Conservation (phyloP, 2,888 invertebrate species). For the Phortica magna region DNA sequence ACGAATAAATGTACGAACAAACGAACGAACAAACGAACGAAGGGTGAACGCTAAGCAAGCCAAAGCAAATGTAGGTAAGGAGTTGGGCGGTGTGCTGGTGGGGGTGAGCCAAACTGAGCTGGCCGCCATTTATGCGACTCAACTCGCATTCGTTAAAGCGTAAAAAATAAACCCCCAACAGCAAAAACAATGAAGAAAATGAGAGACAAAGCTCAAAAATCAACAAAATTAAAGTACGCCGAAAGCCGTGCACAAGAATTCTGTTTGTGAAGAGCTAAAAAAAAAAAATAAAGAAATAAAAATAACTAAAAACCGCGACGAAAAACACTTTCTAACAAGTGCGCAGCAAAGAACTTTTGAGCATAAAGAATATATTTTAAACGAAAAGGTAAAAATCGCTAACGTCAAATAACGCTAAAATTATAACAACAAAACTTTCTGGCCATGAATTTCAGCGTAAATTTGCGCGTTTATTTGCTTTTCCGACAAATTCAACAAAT, state of each 20-base stretch:
- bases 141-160: slow-evolving; percentile 71
- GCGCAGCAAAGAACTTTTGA: neutral
- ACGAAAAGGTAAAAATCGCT: neutral
- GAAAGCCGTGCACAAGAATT: slow-evolving; percentile 41
- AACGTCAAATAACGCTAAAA: neutral
- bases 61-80: neutral
- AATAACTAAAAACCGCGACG: neutral
- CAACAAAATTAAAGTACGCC: slow-evolving; percentile 66
- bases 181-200: slow-evolving; percentile 29
- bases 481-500: neutral
- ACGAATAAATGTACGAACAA: no score
- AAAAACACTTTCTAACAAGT: neutral
- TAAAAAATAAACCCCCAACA: slow-evolving; percentile 62
- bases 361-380: neutral
- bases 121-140: slow-evolving; percentile 70
- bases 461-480: slow-evolving; percentile 5
- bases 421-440: neutral
- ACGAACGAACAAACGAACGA: neutral
- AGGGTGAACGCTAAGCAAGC: neutral
- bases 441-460: neutral
- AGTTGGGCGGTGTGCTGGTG: slow-evolving; percentile 25
- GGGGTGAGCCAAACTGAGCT: slow-evolving; percentile 43
- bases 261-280: neutral
- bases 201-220: slow-evolving; percentile 59
- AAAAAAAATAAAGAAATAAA: neutral